Evolutionary conservation across 2,888 invertebrate genomes (phyloP), one percentile per base, ranked within the genome.

Genomic region (Noctua pronuba): DNA sequence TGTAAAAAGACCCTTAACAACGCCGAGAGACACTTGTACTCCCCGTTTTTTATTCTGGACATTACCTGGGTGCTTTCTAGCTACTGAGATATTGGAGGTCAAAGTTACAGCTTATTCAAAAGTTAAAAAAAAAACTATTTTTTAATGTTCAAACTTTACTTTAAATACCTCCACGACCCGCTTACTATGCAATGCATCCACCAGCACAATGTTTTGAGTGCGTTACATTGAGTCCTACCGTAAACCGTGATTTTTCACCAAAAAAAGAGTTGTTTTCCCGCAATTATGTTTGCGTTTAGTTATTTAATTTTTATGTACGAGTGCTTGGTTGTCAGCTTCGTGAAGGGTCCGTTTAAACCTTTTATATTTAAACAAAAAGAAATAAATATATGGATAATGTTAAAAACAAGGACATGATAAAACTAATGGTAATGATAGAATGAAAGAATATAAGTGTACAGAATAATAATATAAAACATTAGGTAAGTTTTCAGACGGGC

Each of bases 401-500:
- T 16, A n/a, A 13, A 64, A 62, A 41, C 2, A 6, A 28, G 2
- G 0, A 35, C 11, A 41, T 49, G 52, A 10, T 73, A 35, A 46
- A 69, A 35, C 38, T 38, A 64, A 58, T 41, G 18, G 58, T n/a
- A 58, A 58, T 18, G 21, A 10, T 64, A 65, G 3, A 58, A n/a
- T 35, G 1, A 62, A 35, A 21, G 4, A 67, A 66, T 35, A 28
- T 38, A 64, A 2, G 35, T 38, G 1, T 11, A 70, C 5, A 31
- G 41, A 35, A 21, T 49, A 18, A 60, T 21, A 8, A 44, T 13
- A 79, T 21, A 41, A 46, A 31, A 7, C 10, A 24, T 46, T 28
- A 41, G 2, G 11, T 55, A 16, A 41, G 67, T 52, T 58, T 69
- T 62, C 49, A 70, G 41, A 67, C 74, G 58, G 41, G 60, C 38